Evolutionary conservation across 2,113 vertebrate species (phyloP).

Genomic region (Buteo buteo): DNA sequence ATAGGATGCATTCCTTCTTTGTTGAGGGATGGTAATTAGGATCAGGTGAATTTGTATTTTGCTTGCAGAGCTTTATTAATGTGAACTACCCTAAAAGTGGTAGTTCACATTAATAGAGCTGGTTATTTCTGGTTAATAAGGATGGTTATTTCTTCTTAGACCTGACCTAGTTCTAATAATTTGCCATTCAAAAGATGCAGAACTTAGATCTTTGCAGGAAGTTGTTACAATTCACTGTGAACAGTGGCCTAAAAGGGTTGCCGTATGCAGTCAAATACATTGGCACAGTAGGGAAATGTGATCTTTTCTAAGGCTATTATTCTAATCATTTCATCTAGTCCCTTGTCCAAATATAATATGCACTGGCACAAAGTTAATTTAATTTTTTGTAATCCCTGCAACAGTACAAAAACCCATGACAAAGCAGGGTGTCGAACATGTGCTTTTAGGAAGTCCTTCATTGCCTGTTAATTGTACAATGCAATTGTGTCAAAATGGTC

Average conservation of each 20-base stretch:
- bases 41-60: neutral
- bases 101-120: constrained; percentile 1
- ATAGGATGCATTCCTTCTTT: neutral
- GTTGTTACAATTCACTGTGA: constrained; percentile 20
- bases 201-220: constrained; percentile 39
- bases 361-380: constrained; percentile 67
- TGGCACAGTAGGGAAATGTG: constrained; percentile 62
- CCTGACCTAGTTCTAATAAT: constrained; percentile 57
- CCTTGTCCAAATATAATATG: constrained; percentile 68
- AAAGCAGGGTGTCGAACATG: constrained; percentile 47
- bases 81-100: neutral
- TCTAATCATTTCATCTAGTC: constrained; percentile 67
- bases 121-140: constrained; percentile 32
- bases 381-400: constrained; percentile 53
- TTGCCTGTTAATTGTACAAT: constrained; percentile 45
- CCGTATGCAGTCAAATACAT: neutral
- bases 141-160: constrained; percentile 24
- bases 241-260: constrained; percentile 30
- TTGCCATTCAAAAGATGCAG: constrained; percentile 32
- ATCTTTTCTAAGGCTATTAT: constrained; percentile 69
- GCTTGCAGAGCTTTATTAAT: neutral
- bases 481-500: constrained; percentile 38
- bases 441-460: constrained; percentile 53
- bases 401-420: constrained; percentile 56
- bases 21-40: neutral